Base-by-base conservation (phyloP, 2,797 vertebrate species). In the Premnoplex brunnescens region DNA sequence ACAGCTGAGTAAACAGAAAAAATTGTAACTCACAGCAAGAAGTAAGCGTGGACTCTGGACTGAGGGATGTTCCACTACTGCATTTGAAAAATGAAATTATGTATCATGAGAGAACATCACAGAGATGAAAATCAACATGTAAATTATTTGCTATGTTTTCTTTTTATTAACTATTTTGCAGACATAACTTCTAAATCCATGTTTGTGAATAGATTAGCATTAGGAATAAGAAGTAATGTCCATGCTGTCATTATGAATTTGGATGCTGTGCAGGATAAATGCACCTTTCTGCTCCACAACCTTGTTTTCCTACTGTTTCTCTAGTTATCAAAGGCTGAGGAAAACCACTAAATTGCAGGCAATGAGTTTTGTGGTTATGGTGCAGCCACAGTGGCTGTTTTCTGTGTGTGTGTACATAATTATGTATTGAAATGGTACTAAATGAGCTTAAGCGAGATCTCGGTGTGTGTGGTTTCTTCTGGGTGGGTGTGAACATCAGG, bases 221-320 rank as follows among this genome's bases (percentile, higher is more conserved):
- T 43, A 43, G 52, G 51, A 62, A 4, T 41, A 52, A 71, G 27
- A 18, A 16, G 3, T 15, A 1, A 34, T 85, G n/a, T 69, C 8
- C 8, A 5, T 51, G 6, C 9, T 62, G 8, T 52, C 27, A 3
- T 41, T 41, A 27, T 18, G 7, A 72, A 34, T 63, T 27, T 37
- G 13, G 14, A 24, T 27, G 7, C 27, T 28, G 19, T 37, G 28
- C 39, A 49, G 20, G 7, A 19, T 9, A 62, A 69, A 36, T 39
- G 4, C 7, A 15, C 9, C 2, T 64, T 48, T 17, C 3, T 4
- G 18, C 3, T 1, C 3, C 6, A 0, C n/a, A 60, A 3, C 2
- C 1, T 0, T 56, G 12, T 55, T 20, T n/a, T 66, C 6, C 37
- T 66, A 37, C 9, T 7, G 2, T 60, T 68, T 46, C 18, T 79